These are phyloP conservation scores for Hyperoplus lanceolatus DNA, from an alignment of 2,797 vertebrate genomes.

Conservation along the genomic window DNA sequence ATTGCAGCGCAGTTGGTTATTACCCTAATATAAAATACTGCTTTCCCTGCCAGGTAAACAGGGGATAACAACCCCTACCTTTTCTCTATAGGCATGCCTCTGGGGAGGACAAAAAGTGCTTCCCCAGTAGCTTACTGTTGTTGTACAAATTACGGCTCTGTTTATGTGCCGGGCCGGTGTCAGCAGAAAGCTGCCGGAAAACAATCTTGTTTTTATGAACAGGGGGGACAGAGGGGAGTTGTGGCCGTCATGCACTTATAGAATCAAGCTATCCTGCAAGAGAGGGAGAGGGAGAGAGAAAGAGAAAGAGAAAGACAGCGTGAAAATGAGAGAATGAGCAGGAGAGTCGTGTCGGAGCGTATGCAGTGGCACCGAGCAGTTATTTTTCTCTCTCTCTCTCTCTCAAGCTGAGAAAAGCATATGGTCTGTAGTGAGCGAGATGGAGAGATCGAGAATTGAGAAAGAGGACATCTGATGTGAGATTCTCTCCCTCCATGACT, in stretches of 20 bases:
- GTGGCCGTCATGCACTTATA: slow-evolving; percentile 58
- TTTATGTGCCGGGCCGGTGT: slow-evolving; percentile 80
- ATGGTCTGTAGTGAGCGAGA: slow-evolving; percentile 40
- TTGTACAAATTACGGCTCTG: slow-evolving; percentile 85
- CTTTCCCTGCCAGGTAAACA: slow-evolving; percentile 80
- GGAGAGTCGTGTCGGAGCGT: slow-evolving; percentile 14
- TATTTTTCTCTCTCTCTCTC: slow-evolving; percentile 18
- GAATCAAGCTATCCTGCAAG: slow-evolving; percentile 51
- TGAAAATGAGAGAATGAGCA: slow-evolving; percentile 13
- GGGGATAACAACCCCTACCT: slow-evolving; percentile 77
- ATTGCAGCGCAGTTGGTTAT: slow-evolving; percentile 74
- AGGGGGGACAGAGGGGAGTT: slow-evolving; percentile 63
- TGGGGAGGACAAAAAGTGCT: slow-evolving; percentile 63
- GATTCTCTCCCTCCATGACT: slow-evolving; percentile 46
- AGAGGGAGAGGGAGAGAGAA: slow-evolving; percentile 26
- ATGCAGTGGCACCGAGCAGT: slow-evolving; percentile 30
- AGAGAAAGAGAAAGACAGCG: slow-evolving; percentile 39
- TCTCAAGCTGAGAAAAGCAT: slow-evolving; percentile 58
- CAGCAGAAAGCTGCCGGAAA: slow-evolving; percentile 79
- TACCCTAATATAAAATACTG: slow-evolving; percentile 78
- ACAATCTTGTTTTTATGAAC: slow-evolving; percentile 83
- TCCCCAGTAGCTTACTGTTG: slow-evolving; percentile 79
- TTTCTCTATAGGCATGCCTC: slow-evolving; percentile 65
- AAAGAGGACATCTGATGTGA: slow-evolving; percentile 20
- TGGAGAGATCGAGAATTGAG: slow-evolving; percentile 28